Conservation (phyloP, 2,888 invertebrate species). For the Drosophila buzzatii region DNA sequence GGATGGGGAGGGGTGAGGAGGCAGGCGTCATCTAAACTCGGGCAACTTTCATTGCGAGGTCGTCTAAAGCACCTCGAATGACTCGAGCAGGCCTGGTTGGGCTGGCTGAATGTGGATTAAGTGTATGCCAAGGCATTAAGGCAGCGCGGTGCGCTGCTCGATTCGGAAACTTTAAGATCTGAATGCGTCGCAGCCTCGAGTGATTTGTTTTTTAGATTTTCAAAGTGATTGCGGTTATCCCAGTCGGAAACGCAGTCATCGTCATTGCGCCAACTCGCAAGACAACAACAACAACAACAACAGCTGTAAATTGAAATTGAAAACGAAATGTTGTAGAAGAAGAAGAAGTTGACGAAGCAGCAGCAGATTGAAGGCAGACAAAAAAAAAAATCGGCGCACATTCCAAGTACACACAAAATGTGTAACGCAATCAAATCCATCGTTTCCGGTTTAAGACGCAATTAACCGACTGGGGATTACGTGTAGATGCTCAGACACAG, state of each 20-base stretch:
- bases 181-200: conserved; percentile 68
- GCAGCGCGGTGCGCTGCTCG: conserved; percentile 30
- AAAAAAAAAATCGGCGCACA: conserved; percentile 77
- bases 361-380: conserved; percentile 11
- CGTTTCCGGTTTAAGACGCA: conserved; percentile 81
- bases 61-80: conserved; percentile 14
- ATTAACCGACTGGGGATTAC: conserved; percentile 79
- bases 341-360: neutral
- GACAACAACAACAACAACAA: conserved; percentile 26
- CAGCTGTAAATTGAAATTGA: conserved; percentile 45
- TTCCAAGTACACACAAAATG: conserved; percentile 74
- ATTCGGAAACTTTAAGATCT: conserved; percentile 19
- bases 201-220: conserved; percentile 81
- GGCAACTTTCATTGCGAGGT: conserved; percentile 72
- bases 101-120: conserved; percentile 73
- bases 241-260: conserved; percentile 45
- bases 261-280: conserved; percentile 46
- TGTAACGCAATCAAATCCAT: conserved; percentile 82
- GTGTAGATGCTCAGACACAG: conserved; percentile 42
- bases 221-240: conserved; percentile 74
- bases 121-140: conserved; percentile 76
- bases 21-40: conserved; percentile 24
- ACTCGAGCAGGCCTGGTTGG: conserved; percentile 9
- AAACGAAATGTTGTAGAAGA: conserved; percentile 11
- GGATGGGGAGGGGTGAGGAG: neutral